These are phyloP conservation scores for Corvus moneduloides DNA, from an alignment of 2,113 vertebrate species.

Conservation along the genomic window DNA sequence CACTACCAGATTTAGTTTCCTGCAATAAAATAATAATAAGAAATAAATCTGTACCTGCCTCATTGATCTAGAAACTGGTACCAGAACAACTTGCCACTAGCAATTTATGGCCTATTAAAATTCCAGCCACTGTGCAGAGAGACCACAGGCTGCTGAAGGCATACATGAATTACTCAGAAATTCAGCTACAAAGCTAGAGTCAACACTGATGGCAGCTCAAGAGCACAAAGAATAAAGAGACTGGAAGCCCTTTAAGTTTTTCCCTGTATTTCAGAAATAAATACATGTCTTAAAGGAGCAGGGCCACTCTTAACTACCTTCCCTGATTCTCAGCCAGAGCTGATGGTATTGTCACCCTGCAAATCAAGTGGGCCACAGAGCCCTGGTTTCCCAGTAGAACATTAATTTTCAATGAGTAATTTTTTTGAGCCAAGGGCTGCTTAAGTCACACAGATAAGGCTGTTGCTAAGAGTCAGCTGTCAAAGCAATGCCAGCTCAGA, in stretches of 20 bases:
- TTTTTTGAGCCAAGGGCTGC: background rate
- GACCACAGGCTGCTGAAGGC: background rate
- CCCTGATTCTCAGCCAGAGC: background rate
- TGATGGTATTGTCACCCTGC: background rate
- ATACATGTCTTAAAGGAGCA: background rate
- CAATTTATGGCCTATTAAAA: conserved; percentile 34
- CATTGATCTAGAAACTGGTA: background rate
- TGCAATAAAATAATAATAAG: conserved; percentile 1
- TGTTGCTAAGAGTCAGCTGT: background rate
- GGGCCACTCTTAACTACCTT: background rate
- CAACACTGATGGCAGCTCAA: conserved; percentile 3
- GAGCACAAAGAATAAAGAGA: conserved; percentile 13
- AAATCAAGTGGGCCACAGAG: background rate
- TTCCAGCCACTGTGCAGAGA: background rate
- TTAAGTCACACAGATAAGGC: background rate
- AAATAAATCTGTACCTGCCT: conserved; percentile 23
- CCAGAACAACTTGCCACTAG: conserved; percentile 19
- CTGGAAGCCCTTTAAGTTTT: background rate
- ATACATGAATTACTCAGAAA: conserved; percentile 6
- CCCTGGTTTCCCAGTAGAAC: background rate
- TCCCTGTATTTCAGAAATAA: background rate
- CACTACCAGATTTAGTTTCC: conserved; percentile 1
- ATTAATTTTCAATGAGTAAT: background rate
- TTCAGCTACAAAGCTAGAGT: conserved; percentile 20
- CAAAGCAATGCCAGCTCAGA: background rate